Conservation (phyloP, 1,140 invertebrate species). For the Neodiprion lecontei region DNA sequence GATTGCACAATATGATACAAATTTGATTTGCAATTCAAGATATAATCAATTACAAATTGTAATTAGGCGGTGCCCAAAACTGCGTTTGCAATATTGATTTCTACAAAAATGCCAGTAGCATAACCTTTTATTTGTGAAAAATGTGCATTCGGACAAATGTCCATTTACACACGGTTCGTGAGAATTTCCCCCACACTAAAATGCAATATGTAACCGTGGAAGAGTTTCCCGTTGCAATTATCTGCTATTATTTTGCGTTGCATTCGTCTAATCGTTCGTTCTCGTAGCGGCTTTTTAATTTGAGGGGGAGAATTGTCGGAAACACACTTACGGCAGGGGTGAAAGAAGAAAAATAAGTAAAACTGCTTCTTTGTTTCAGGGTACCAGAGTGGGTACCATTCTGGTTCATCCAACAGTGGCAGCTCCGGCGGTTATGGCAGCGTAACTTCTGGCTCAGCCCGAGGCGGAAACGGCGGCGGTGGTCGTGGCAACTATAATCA, state of each 20-base stretch:
- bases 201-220: too few relatives aligned
- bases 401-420: constrained; percentile 30
- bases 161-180: too few relatives aligned
- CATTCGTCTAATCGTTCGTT: background rate
- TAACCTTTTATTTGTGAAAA: too few relatives aligned
- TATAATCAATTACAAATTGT: too few relatives aligned
- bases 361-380: constrained; percentile 30
- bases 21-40: too few relatives aligned
- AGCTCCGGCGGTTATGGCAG: constrained; percentile 17
- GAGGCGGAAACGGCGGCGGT: background rate
- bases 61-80: too few relatives aligned
- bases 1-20: too few relatives aligned
- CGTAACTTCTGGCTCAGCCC: background rate
- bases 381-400: constrained; percentile 44
- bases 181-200: too few relatives aligned
- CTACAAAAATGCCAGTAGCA: too few relatives aligned
- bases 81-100: too few relatives aligned
- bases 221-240: too few relatives aligned
- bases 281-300: background rate
- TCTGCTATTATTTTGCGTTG: background rate
- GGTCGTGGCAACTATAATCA: background rate
- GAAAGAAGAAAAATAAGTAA: background rate
- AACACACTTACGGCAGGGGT: background rate
- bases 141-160: too few relatives aligned
- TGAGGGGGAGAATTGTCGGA: background rate